Percentiles rank a stretch among this genome's conserved stretches.
These are phyloP conservation scores for Odontomachus brunneus DNA, from an alignment of 1,140 invertebrate genomes.

Conservation along the genomic window DNA sequence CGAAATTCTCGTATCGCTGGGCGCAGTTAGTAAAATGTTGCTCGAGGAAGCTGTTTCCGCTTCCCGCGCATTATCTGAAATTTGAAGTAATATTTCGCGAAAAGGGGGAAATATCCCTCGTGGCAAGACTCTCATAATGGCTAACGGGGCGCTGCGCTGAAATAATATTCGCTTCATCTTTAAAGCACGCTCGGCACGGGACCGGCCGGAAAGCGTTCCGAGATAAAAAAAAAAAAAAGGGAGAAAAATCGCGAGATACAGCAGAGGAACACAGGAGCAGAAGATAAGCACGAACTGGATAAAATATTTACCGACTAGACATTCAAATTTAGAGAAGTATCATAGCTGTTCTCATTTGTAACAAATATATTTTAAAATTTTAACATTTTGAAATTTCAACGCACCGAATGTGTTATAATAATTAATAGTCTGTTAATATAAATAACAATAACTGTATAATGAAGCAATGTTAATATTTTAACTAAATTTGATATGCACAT, in stretches of 20 bases:
- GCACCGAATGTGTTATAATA: not conserved
- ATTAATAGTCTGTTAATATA: not conserved
- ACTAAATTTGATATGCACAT: too few species aligned
- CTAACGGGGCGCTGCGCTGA: constrained; percentile 12
- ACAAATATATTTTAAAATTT: not conserved
- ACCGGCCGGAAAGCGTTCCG: not conserved
- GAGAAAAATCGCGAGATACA: not conserved
- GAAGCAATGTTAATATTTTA: not conserved
- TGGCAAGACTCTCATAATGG: constrained; percentile 47
- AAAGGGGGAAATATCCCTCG: constrained; percentile 5
- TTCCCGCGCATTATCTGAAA: constrained; percentile 19
- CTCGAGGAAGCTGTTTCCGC: not conserved
- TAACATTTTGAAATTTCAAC: not conserved
- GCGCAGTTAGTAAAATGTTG: constrained; percentile 22
- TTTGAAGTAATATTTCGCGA: constrained; percentile 43
- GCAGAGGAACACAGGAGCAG: not conserved
- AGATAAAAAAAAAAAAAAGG: constrained; percentile 6
- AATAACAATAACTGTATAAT: not conserved
- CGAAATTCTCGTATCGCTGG: constrained; percentile 17
- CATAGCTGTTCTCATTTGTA: not conserved
- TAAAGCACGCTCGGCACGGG: constrained; percentile 18
- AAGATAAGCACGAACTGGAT: not conserved
- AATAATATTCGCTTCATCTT: constrained; percentile 46
- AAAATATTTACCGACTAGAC: constrained; percentile 25
- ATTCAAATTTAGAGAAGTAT: not conserved